phyloP scores from a whole-genome alignment of 1,140 invertebrate species.

The Caligus rogercresseyi region DNA sequence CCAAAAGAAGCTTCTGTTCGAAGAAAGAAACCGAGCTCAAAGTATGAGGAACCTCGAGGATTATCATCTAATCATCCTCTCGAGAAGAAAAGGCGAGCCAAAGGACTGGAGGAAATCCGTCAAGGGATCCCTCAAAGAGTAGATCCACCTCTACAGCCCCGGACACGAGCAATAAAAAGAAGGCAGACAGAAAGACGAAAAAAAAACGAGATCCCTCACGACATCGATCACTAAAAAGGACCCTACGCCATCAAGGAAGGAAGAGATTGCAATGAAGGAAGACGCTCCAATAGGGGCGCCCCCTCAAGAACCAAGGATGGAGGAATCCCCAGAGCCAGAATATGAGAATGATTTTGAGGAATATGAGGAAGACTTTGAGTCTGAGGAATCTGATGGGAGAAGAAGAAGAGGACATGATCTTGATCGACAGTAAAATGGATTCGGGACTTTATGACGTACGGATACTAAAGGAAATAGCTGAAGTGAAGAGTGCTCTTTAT shows the following conservation, averaged over 20 bases:
- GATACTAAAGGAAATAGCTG: neutral
- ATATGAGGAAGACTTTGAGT: neutral
- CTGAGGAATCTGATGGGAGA: neutral
- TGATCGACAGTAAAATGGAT: neutral
- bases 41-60: too few species aligned
- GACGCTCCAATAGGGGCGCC: neutral
- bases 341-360: neutral
- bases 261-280: neutral
- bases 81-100: too few species aligned
- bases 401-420: neutral
- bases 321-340: neutral
- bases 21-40: too few species aligned
- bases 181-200: too few species aligned
- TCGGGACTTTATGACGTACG: neutral
- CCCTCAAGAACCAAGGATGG: neutral
- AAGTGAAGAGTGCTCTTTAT: neutral
- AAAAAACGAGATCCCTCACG: too few species aligned
- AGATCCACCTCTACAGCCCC: too few species aligned
- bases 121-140: too few species aligned
- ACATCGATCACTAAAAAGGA: too few species aligned
- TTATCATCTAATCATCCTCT: too few species aligned
- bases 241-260: neutral
- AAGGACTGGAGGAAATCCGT: too few species aligned
- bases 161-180: too few species aligned
- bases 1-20: too few species aligned